Base-by-base conservation (phyloP, 2,113 vertebrate genomes). In the Aptenodytes patagonicus region DNA sequence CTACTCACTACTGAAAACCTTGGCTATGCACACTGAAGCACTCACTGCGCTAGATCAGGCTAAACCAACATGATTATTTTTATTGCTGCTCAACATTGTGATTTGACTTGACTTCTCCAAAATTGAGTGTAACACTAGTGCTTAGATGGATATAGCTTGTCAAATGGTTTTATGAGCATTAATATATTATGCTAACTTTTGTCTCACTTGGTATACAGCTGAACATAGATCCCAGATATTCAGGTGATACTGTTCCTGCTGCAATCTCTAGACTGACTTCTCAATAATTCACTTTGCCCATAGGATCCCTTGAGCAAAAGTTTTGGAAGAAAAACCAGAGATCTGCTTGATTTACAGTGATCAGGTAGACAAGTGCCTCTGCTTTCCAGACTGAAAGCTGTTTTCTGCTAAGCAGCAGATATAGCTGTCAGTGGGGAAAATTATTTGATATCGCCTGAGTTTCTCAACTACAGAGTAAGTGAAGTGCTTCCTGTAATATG, bases 401-500 rank as follows among this genome's bases (percentile, higher is more conserved):
- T 79, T 95, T 94, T 76, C 57, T 93, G 70, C 58, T 71, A 71
- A 93, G 90, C 88, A 96, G 83, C 82, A 96, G 85, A 91, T 77
- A 51, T 7, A 95, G 49, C 71, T 95, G 88, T 89, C 91, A 58
- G 68, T 58, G 34, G 76, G 52, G 78, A 96, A 96, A 78, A 57
- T 88, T 54, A 72, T 96, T 96, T 91, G 51, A 42, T 97, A 44
- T 94, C 34, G 18, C 69, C 52, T 10, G 42, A 88, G 52, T 87
- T 93, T 88, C 57, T 97, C 85, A 93, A 93, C 83, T 71, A 93
- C 91, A 81, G 70, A 66, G 18, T 64, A 90, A 92, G 71, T 70
- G 72, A 95, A 97, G 81, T 89, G 52, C 40, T 96, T 80, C 72
- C 93, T 97, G 94, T 96, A 84, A 96, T 89, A 82, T 38, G 73